A percentile compares a stretch with the other conserved stretches of the same genome.
Evolutionary conservation across 2,888 invertebrate genomes (phyloP).

Genomic region (Kuschelorhynchus macadamiae): DNA sequence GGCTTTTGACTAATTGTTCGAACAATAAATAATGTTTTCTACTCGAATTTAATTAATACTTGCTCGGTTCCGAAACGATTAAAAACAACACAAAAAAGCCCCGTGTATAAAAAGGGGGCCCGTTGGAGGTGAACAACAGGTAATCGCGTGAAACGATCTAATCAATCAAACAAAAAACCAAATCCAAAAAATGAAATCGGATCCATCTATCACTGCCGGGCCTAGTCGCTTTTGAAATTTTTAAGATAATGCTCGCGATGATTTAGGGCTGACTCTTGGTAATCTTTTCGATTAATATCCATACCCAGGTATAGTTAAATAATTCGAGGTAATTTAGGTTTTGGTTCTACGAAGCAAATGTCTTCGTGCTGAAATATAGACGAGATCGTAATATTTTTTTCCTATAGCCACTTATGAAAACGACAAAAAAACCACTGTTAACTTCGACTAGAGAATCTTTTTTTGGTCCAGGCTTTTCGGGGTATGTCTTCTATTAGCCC

Average conservation of each 20-base stretch:
- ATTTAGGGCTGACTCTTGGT: slow-evolving; percentile 33
- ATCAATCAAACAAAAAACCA: slow-evolving; percentile 36
- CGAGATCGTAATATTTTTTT: no score
- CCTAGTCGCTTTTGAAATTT: slow-evolving; percentile 23
- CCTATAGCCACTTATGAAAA: no score
- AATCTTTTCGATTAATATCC: slow-evolving; percentile 19
- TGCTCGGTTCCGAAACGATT: neutral
- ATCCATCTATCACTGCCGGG: slow-evolving; percentile 43
- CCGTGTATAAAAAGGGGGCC: no score
- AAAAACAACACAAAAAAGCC: slow-evolving; percentile 9
- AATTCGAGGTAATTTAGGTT: neutral
- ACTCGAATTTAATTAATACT: slow-evolving; percentile 11
- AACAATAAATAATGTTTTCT: slow-evolving; percentile 13
- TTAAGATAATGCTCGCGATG: slow-evolving; percentile 30
- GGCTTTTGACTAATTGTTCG: neutral
- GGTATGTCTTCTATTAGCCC: no score
- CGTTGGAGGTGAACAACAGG: slow-evolving; percentile 20
- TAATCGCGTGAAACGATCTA: slow-evolving; percentile 47
- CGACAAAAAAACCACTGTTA: no score
- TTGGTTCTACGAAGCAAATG: no score
- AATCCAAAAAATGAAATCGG: slow-evolving; percentile 36
- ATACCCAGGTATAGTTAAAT: neutral
- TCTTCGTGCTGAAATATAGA: no score
- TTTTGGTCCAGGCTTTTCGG: no score
- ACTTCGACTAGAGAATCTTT: no score